A percentile compares a stretch with the other conserved stretches of the same genome.
phyloP scores from a whole-genome alignment of 2,113 vertebrate species.

The Anoura caudifer region DNA sequence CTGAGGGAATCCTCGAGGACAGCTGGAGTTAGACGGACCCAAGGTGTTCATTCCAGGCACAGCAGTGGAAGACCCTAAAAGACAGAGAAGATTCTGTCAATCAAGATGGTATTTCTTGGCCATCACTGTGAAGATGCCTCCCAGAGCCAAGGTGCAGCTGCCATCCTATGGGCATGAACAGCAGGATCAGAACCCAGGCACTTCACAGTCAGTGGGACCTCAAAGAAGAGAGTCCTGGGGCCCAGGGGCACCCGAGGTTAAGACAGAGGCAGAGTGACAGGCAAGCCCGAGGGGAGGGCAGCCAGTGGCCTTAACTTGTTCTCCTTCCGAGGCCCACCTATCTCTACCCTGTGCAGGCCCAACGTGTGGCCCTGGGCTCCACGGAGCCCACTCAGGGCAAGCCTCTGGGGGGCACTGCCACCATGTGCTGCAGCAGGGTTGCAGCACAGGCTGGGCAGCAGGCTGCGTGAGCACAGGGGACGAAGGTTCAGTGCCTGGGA shows the following conservation, averaged over 20 bases:
- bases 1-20: constrained; percentile 92
- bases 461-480: background rate
- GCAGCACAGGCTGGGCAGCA: background rate
- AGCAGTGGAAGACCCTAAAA: constrained; percentile 87
- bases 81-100: constrained; percentile 34
- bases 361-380: background rate
- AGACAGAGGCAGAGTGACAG: background rate
- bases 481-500: background rate
- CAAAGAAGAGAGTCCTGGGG: no score
- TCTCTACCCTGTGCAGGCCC: background rate
- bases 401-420: background rate
- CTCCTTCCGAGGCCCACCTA: background rate
- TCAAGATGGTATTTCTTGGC: background rate
- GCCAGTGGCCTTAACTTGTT: background rate
- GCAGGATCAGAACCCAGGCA: background rate
- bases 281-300: background rate
- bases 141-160: background rate
- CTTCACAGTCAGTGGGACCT: background rate
- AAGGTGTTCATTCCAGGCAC: constrained; percentile 87
- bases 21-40: constrained; percentile 84
- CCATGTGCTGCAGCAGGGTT: background rate
- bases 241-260: background rate
- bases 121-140: background rate
- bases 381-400: background rate
- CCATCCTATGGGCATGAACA: background rate